phyloP scores from a whole-genome alignment of 2,113 vertebrate species.

The Connochaetes taurinus region DNA sequence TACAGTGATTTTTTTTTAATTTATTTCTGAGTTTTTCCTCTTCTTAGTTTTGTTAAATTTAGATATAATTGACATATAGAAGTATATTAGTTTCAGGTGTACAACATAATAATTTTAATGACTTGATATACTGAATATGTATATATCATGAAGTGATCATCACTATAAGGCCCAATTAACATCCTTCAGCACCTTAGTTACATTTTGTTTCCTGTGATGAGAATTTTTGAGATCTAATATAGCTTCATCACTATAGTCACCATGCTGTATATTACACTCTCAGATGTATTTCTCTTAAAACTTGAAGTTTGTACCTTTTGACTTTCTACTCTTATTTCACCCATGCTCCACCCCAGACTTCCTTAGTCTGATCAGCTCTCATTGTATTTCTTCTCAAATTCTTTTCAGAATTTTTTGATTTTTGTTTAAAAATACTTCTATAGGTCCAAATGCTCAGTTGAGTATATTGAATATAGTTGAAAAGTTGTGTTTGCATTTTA shows the following conservation, averaged over 20 bases:
- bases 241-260: not conserved
- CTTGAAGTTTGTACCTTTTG: not conserved
- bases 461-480: not conserved
- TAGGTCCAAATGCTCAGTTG: not conserved
- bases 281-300: not conserved
- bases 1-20: not conserved
- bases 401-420: not conserved
- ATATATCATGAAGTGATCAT: not conserved
- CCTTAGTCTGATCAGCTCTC: not conserved
- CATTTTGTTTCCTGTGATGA: not conserved
- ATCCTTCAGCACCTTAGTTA: not conserved
- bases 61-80: not conserved
- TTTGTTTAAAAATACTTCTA: not conserved
- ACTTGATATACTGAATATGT: not conserved
- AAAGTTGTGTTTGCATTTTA: not conserved
- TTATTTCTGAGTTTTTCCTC: not conserved
- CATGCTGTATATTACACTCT: not conserved
- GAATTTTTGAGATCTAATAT: not conserved
- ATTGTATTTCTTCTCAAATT: not conserved
- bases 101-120: not conserved
- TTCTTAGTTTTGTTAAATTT: not conserved
- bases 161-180: not conserved
- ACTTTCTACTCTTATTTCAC: not conserved
- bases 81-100: not conserved
- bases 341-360: not conserved